Base-by-base conservation (phyloP, 2,888 invertebrate species). In the Acleris cristana region DNA sequence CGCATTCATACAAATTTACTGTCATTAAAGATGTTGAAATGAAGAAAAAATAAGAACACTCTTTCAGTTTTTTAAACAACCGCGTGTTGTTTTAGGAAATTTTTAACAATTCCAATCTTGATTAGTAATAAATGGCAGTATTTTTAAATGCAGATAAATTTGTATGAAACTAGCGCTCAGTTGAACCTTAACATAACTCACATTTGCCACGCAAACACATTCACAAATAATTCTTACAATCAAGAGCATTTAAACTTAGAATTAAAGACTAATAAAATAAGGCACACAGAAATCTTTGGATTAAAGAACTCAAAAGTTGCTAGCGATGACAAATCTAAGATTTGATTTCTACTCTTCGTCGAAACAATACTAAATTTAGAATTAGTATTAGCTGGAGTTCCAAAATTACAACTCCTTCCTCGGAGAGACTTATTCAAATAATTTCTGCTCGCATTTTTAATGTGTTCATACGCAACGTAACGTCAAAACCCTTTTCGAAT, bases 231-330 rank as follows among this genome's bases (percentile, higher is more conserved):
- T 61, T 61, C 55, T 66, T 62, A 62, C 52, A 48, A 57, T 66
- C 65, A 56, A 51, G 65, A 65, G 65, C 66, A 67, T 64, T 72
- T 66, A 70, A 73, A 76, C 74, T 75, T 76, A 75, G 73, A 71
- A 73, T 72, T 74, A 72, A 54, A 76, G 56, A 79, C 79, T 82
- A 83, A 83, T 74, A 81, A 85, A 85, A 81, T 85, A 86, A 85
- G 86, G 86, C 85, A 86, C 86, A 84, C 80, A 81, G 68, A 84
- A 84, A 76, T 75, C 74, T 74, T 71, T 74, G 73, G 75, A 76
- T 65, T 72, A 77, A 66, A 19, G 19, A 66, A 62, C 30, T 26
- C 30, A 72, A 60, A 65, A 70, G 76, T 72, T n/a, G 64, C 66
- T 68, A 71, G 71, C 55, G 70, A 56, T 56, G 67, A 65, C 61